Evolutionary conservation across 2,888 invertebrate species (phyloP).

Genomic region (Drosophila niveifrons): DNA sequence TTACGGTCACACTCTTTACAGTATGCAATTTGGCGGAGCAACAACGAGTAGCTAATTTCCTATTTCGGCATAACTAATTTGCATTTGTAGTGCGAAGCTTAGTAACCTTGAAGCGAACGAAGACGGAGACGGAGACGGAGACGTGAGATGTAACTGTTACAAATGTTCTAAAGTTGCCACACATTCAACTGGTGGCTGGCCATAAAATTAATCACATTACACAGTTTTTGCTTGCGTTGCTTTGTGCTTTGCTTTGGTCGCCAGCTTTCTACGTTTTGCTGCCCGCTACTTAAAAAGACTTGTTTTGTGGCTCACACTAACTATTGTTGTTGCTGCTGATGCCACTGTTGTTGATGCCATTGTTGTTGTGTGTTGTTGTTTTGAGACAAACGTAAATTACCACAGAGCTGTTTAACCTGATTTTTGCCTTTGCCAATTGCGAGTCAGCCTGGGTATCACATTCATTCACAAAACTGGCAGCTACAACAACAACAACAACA

Average conservation of each 20-base stretch:
- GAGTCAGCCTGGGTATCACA: constrained; percentile 46
- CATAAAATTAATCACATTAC: constrained; percentile 51
- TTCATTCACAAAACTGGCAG: constrained; percentile 71
- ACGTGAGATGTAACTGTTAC: constrained; percentile 24
- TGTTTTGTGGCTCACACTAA: constrained; percentile 32
- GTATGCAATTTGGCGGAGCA: background rate
- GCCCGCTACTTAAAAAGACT: constrained; percentile 38
- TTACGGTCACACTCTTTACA: background rate
- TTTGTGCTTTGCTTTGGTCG: constrained; percentile 14
- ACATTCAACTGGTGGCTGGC: constrained; percentile 18
- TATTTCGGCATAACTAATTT: constrained; percentile 14
- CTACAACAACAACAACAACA: constrained; percentile 17
- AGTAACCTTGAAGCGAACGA: constrained; percentile 4
- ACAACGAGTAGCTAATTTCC: constrained; percentile 15
- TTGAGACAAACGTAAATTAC: constrained; percentile 62
- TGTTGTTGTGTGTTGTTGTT: constrained; percentile 28
- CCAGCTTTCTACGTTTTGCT: constrained; percentile 71
- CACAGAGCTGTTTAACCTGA: constrained; percentile 79
- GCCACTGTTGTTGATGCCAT: no score
- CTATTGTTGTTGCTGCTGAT: constrained; percentile 16
- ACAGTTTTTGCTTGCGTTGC: constrained; percentile 20
- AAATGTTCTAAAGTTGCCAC: constrained; percentile 47
- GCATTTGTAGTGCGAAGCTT: constrained; percentile 18
- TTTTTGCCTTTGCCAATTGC: constrained; percentile 64
- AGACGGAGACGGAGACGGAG: background rate